Evolutionary conservation across 2,888 invertebrate species (phyloP), one percentile per base, ranked within the genome.

Genomic region (Scaptomyza reducta): DNA sequence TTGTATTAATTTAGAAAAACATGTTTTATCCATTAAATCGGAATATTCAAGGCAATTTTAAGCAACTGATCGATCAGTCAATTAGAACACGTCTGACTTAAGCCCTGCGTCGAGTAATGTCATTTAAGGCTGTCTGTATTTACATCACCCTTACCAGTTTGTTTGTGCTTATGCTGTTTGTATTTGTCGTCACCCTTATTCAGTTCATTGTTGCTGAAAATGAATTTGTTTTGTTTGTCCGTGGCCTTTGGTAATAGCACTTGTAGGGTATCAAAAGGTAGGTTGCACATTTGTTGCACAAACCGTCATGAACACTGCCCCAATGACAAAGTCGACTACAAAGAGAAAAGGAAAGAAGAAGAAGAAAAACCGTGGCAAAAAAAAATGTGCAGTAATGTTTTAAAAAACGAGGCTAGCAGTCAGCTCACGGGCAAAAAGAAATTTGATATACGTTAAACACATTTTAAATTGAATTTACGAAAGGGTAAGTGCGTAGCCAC

Each of bases 401-500:
- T 47, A 41, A 46, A 50, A 51, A 4, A 16, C 25, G 33, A 44
- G 67, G 65, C 49, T 64, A 44, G 29, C 33, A 13, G 31, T 1
- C 22, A 54, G 62, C 49, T 55, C 56, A 56, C 38, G 62, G 29
- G 29, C 45, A 50, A 55, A 50, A 49, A 64, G 42, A 49, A 56
- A 77, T 73, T 81, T 87, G 63, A 75, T 68, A 63, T 64, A 51
- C 77, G 60, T 69, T 79, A 72, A 83, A 79, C 69, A 79, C 74
- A 87, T 73, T 85, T 74, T 40, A 72, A 87, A 85, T 83, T 87
- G 77, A 79, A 85, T 83, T 85, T 85, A 44, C 76, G 70, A 71
- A 16, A 68, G 63, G 59, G 82, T 58, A 46, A 79, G 57, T 49
- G 56, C 59, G 47, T 16, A n/a, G 25, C 35, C 35, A 50, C 22